Evolutionary conservation across 2,888 invertebrate species (phyloP), one percentile per base, ranked within the genome.

Genomic region (Eilema griseolum): DNA sequence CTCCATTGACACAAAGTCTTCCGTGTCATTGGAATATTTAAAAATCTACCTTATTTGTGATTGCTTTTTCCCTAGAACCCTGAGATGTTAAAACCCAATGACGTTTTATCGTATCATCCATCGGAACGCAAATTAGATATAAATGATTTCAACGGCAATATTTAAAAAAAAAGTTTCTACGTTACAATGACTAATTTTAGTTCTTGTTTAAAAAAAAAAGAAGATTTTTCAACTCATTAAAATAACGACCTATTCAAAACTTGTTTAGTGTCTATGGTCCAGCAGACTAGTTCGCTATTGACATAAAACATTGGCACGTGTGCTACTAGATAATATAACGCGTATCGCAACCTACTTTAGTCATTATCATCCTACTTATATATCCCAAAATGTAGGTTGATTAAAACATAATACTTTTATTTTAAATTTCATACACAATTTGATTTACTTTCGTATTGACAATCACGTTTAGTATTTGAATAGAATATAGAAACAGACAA

Each of bases 221-320:
- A 72, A 77, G 74, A 70, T 80, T 80, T 75, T 85, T 84, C 82
- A 20, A 83, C 82, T 69, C 77, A 73, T 73, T 76, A 77, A 79
- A 83, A 83, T 86, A 84, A 84, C 81, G 79, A 82, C 78, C 84
- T 80, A 85, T 86, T 84, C 79, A 77, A 78, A 86, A 85, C 87
- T 78, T 73, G 85, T 86, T 86, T 81, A 64, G 59, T 64, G 37
- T 73, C 71, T 62, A 20, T 46, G 61, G 37, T 37, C 7, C 20
- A 16, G 26, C 37, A 26, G 20, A 26, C 20, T 63, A 37, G 12
- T 69, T 65, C 66, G 61, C 67, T 60, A 37, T 61, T 61, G 56
- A 66, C 57, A 60, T 60, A 33, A 84, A 83, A 82, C 79, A 75
- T 79, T 72, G 75, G 78, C 80, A 74, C 77, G 79, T 72, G 74